Evolutionary conservation across 2,888 invertebrate genomes (phyloP), one percentile per base, ranked within the genome.

Genomic region (Ypsolopha scabrella): DNA sequence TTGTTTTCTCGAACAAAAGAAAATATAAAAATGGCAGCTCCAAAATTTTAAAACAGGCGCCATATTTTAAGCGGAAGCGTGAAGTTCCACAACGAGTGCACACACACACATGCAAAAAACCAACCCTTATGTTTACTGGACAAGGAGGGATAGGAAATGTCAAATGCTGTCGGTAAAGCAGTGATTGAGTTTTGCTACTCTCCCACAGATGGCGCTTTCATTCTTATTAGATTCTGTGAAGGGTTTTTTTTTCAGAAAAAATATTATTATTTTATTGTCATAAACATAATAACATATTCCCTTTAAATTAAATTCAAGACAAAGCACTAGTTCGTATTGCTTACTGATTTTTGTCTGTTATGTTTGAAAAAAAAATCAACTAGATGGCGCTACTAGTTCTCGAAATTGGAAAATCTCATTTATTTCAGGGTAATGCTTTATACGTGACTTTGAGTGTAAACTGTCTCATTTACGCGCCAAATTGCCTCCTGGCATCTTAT

Each of bases 361-460:
- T 13, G 43, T 43, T 24, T 13, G 13, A 1, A 13, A 6, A 10
- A n/a, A 39, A n/a, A 38, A 8, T 2, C 7, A 13, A 54, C 51
- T 50, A 78, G 80, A 78, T 81, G 79, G 67, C 80, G 69, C 48
- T 64, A 65, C 50, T 1, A 47, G 74, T 71, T 48, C 39, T 52
- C 53, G 54, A 36, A 7, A 41, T 52, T 41, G 51, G 2, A 34
- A 55, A 55, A 48, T 51, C 48, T 50, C 53, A 55, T 52, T 57
- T 53, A 45, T 41, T 50, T 45, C 35, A 35, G 34, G 10, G 9
- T 39, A 13, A 43, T 43, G 50, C 44, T 47, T 14, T 13, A 66
- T 75, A 81, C 83, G 83, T 85, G 83, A 82, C 79, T 78, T 71
- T 70, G 54, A 61, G 70, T 67, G 67, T 61, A 79, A 83, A 85